Conservation (phyloP, 1,140 invertebrate genomes). For the Odontomachus brunneus region DNA sequence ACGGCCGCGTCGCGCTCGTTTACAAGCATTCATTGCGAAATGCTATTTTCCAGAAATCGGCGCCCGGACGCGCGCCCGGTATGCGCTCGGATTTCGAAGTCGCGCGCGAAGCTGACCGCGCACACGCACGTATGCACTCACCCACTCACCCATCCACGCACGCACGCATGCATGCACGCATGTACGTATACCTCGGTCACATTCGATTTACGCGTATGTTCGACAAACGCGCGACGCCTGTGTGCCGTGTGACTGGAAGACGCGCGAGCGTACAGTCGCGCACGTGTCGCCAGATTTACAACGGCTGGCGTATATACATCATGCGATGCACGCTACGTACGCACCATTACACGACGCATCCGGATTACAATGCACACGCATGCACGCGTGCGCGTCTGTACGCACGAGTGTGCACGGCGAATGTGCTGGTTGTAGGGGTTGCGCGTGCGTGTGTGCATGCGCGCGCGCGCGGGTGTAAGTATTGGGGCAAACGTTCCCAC, state of each 20-base stretch:
- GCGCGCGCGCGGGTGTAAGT: constrained; percentile 9
- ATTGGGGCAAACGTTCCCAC: constrained; percentile 65
- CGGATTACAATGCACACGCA: too few relatives aligned
- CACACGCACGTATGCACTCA: not conserved
- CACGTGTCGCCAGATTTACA: constrained; percentile 26
- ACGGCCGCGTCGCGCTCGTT: constrained; percentile 51
- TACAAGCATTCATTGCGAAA: constrained; percentile 52
- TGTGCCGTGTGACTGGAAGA: not conserved
- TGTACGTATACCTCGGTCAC: not conserved
- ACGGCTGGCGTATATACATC: constrained; percentile 8
- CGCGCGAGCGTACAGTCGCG: not conserved
- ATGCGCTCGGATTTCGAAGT: constrained; percentile 17
- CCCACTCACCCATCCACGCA: too few relatives aligned
- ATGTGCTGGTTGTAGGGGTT: too few relatives aligned
- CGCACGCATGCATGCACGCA: not conserved
- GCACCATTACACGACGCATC: constrained; percentile 15
- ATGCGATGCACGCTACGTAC: constrained; percentile 2
- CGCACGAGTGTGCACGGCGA: not conserved
- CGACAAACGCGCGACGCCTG: constrained; percentile 10
- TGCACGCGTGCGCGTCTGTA: not conserved
- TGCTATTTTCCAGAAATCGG: constrained; percentile 51
- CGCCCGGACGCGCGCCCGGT: not conserved
- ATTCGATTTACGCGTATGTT: constrained; percentile 32
- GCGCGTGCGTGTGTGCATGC: not conserved
- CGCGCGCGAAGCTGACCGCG: constrained; percentile 1